Evolutionary conservation across 1,140 invertebrate species (phyloP).

Genomic region (Triops cancriformis): DNA sequence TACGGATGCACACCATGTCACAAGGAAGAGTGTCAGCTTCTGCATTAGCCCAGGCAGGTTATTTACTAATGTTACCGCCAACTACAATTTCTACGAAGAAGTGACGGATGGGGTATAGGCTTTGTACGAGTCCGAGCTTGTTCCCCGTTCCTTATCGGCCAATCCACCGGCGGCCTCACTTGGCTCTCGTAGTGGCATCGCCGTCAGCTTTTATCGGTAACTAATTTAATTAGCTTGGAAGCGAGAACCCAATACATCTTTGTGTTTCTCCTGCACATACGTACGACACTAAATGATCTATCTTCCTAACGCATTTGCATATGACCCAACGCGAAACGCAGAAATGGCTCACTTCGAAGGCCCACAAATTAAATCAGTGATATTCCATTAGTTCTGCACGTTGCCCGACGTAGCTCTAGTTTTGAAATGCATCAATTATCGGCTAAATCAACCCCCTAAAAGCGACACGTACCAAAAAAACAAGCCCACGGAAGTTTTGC

Average conservation of each 20-base stretch:
- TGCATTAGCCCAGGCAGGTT: neutral
- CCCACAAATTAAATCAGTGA: neutral
- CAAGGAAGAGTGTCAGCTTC: neutral
- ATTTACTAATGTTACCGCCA: neutral
- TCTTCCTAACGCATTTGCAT: neutral
- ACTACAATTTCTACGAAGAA: neutral
- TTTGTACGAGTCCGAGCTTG: neutral
- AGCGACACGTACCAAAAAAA: neutral
- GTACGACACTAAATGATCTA: neutral
- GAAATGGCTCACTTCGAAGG: neutral
- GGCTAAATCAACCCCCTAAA: neutral
- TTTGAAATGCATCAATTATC: neutral
- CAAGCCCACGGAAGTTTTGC: neutral
- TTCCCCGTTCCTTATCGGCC: neutral
- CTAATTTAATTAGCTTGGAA: slow-evolving; percentile 7
- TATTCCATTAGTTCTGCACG: neutral
- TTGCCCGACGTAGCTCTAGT: too few species aligned
- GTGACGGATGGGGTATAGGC: neutral
- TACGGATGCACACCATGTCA: neutral
- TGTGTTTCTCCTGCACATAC: neutral
- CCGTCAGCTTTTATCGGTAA: slow-evolving; percentile 8
- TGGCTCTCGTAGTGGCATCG: neutral
- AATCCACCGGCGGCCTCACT: neutral
- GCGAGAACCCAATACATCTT: slow-evolving; percentile 9
- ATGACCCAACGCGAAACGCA: neutral